phyloP scores from a whole-genome alignment of 2,888 invertebrate species.

The Emmelina monodactyla region DNA sequence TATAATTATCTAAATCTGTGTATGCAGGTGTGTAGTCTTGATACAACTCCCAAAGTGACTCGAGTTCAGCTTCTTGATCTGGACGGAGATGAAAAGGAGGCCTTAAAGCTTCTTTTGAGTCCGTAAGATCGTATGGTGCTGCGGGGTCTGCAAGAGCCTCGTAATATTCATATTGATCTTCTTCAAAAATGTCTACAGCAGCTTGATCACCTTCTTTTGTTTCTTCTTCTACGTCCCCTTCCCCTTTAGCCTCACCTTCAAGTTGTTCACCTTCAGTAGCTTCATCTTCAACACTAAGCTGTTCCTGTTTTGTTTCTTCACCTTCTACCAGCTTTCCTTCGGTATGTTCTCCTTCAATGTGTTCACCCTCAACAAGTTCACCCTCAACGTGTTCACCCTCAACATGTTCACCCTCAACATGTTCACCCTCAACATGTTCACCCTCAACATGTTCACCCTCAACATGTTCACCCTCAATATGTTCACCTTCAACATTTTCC shows the following conservation, averaged over 20 bases:
- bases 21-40: constrained; percentile 53
- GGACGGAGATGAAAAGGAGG: constrained; percentile 37
- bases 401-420: constrained; percentile 17
- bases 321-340: constrained; percentile 19
- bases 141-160: constrained; percentile 49
- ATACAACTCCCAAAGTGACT: constrained; percentile 45
- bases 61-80: constrained; percentile 49
- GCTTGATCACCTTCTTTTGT: constrained; percentile 20
- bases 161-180: constrained; percentile 42
- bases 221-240: constrained; percentile 16
- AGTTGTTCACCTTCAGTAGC: constrained; percentile 15
- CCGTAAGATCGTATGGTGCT: constrained; percentile 42
- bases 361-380: constrained; percentile 17
- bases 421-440: constrained; percentile 20
- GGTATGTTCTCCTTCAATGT: constrained; percentile 18
- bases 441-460: constrained; percentile 6
- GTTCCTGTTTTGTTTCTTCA: constrained; percentile 18
- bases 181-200: constrained; percentile 28
- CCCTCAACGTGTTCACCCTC: constrained; percentile 19
- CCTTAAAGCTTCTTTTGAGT: constrained; percentile 42
- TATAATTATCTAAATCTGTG: constrained; percentile 37
- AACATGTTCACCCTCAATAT: constrained; percentile 13
- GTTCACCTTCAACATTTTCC: constrained; percentile 18
- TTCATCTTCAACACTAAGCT: constrained; percentile 22
- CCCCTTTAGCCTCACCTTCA: constrained; percentile 19